Conservation (phyloP, 2,888 invertebrate species). For the Cepaea hortensis region DNA sequence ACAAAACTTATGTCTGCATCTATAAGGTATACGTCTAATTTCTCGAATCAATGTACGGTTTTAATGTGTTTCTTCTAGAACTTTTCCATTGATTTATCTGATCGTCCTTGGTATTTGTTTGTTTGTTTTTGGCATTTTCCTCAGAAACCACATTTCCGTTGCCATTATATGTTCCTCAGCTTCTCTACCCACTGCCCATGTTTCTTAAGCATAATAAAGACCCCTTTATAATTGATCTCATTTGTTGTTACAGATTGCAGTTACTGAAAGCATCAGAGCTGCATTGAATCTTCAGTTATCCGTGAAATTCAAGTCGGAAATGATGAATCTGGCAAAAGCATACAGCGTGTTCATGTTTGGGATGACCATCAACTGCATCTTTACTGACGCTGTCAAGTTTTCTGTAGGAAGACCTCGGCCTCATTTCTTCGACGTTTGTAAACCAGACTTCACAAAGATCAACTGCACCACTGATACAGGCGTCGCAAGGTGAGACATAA, state of each 20-base stretch:
- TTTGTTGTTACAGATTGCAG: constrained; percentile 22
- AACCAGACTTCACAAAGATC: constrained; percentile 79
- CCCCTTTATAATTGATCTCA: not conserved
- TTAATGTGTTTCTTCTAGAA: too few species aligned
- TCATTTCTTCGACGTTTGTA: constrained; percentile 93
- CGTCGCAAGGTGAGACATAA: constrained; percentile 13
- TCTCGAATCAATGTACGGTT: too few species aligned
- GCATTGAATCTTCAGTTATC: not conserved
- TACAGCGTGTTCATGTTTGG: constrained; percentile 86
- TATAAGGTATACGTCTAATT: too few species aligned
- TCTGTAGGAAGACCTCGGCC: constrained; percentile 93
- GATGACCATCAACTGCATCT: constrained; percentile 87
- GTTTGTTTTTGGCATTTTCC: too few species aligned
- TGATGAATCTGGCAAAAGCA: constrained; percentile 19
- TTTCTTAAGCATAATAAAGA: too few species aligned
- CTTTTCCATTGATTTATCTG: too few species aligned
- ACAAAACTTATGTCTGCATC: too few species aligned
- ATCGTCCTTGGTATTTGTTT: too few species aligned
- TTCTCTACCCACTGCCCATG: too few species aligned
- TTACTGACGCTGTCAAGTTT: constrained; percentile 95
- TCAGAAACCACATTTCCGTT: too few species aligned
- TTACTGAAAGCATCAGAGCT: constrained; percentile 35
- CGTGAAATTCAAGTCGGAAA: not conserved
- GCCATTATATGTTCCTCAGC: too few species aligned
- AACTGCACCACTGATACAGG: constrained; percentile 50